Evolutionary conservation across 1,140 invertebrate genomes (phyloP).

Genomic region (Drosophila ogumai): DNA sequence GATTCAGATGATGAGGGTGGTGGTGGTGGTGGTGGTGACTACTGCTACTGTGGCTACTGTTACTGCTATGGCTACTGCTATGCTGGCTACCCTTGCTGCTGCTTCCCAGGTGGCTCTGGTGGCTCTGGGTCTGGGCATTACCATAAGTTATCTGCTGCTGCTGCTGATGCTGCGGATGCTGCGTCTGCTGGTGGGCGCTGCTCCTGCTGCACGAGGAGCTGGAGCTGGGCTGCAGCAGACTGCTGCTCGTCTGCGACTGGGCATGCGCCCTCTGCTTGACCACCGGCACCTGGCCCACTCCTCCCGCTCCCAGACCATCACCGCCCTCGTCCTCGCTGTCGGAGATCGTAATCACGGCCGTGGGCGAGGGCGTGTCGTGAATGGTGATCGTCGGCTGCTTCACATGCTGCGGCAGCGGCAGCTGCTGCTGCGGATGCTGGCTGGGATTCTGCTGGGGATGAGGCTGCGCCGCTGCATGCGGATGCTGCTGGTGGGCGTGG

Average conservation of each 20-base stretch:
- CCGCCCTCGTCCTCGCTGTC: slow-evolving; percentile 96
- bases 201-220: slow-evolving; percentile 44
- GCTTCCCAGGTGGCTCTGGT: slow-evolving; percentile 57
- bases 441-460: slow-evolving; percentile 68
- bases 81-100: slow-evolving; percentile 52
- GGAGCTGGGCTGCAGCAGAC: slow-evolving; percentile 59
- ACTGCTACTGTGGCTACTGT: slow-evolving; percentile 67
- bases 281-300: slow-evolving; percentile 55
- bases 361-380: slow-evolving; percentile 95
- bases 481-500: slow-evolving; percentile 81
- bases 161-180: slow-evolving; percentile 32
- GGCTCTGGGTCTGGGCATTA: slow-evolving; percentile 67
- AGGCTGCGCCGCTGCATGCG: slow-evolving; percentile 50
- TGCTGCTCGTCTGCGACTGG: slow-evolving; percentile 85
- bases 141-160: slow-evolving; percentile 74
- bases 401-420: slow-evolving; percentile 55
- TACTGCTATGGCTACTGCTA: slow-evolving; percentile 58
- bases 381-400: slow-evolving; percentile 92
- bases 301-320: slow-evolving; percentile 76
- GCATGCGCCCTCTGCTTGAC: slow-evolving; percentile 84
- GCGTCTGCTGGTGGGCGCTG: slow-evolving; percentile 53
- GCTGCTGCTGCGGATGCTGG: slow-evolving; percentile 66
- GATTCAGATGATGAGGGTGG: slow-evolving; percentile 56
- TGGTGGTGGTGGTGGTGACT: slow-evolving; percentile 64
- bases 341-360: slow-evolving; percentile 96